Conservation (phyloP, 1,140 invertebrate species). For the Chlorops oryzae region DNA sequence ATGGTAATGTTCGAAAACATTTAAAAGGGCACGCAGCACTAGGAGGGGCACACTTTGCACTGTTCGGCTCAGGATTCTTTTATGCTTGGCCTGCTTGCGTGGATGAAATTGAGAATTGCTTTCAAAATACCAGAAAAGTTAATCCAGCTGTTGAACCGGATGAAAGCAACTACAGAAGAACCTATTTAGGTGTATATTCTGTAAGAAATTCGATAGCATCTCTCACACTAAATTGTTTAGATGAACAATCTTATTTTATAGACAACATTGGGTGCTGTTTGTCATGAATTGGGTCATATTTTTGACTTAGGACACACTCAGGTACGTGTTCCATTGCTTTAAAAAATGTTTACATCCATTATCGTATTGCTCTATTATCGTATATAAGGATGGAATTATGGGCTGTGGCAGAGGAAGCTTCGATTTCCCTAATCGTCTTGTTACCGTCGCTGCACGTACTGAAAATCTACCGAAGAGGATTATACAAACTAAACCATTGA, state of each 20-base stretch:
- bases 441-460: slow-evolving; percentile 54
- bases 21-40: slow-evolving; percentile 81
- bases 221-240: too few relatives aligned
- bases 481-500: too few relatives aligned
- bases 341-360: too few relatives aligned
- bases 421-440: slow-evolving; percentile 76
- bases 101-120: slow-evolving; percentile 59
- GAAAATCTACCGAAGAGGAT: slow-evolving; percentile 51
- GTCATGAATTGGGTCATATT: slow-evolving; percentile 91
- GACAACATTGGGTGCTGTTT: slow-evolving; percentile 87
- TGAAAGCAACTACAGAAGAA: slow-evolving; percentile 81
- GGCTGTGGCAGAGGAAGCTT: slow-evolving; percentile 89
- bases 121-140: slow-evolving; percentile 54
- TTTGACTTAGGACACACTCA: slow-evolving; percentile 91
- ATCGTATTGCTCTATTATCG: too few relatives aligned
- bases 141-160: slow-evolving; percentile 72
- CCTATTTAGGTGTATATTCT: slow-evolving; percentile 80
- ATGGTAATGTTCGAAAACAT: slow-evolving; percentile 66
- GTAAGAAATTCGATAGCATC: too few relatives aligned
- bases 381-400: slow-evolving; percentile 89
- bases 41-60: slow-evolving; percentile 81
- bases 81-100: slow-evolving; percentile 81
- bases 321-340: too few relatives aligned
- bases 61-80: slow-evolving; percentile 84
- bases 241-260: too few relatives aligned